A percentile compares a stretch with the other conserved stretches of the same genome.
Evolutionary conservation across 2,797 vertebrate genomes (phyloP).

Genomic region (Onychomys torridus): DNA sequence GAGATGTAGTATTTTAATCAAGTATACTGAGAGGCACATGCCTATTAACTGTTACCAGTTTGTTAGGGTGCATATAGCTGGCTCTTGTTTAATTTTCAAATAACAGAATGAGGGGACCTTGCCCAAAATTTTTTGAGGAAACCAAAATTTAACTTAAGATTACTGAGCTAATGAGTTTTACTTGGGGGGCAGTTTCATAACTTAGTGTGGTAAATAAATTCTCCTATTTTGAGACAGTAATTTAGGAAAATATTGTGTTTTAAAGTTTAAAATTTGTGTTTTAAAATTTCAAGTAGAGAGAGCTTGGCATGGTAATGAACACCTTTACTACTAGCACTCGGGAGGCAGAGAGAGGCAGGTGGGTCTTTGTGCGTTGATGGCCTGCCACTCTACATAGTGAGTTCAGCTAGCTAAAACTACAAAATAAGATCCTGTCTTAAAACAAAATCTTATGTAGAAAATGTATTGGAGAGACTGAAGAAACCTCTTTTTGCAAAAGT

Average conservation of each 20-base stretch:
- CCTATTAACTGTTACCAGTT: background rate
- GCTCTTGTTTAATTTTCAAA: slow-evolving; percentile 50
- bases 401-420: background rate
- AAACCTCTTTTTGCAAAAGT: background rate
- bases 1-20: slow-evolving; percentile 22
- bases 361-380: background rate
- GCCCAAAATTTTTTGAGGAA: slow-evolving; percentile 42
- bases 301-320: background rate
- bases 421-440: background rate
- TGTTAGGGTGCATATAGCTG: background rate
- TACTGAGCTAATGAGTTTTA: slow-evolving; percentile 41
- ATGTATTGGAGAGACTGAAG: background rate
- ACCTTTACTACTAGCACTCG: background rate
- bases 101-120: slow-evolving; percentile 8
- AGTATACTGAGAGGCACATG: background rate
- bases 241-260: slow-evolving; percentile 25
- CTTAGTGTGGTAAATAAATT: slow-evolving; percentile 15
- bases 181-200: slow-evolving; percentile 1
- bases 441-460: slow-evolving; percentile 25
- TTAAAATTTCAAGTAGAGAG: background rate
- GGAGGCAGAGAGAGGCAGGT: background rate
- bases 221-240: background rate
- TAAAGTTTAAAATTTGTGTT: background rate
- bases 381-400: background rate
- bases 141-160: slow-evolving; percentile 65